Evolutionary conservation across 2,888 invertebrate genomes (phyloP).

Genomic region (Stratiomys singularior): DNA sequence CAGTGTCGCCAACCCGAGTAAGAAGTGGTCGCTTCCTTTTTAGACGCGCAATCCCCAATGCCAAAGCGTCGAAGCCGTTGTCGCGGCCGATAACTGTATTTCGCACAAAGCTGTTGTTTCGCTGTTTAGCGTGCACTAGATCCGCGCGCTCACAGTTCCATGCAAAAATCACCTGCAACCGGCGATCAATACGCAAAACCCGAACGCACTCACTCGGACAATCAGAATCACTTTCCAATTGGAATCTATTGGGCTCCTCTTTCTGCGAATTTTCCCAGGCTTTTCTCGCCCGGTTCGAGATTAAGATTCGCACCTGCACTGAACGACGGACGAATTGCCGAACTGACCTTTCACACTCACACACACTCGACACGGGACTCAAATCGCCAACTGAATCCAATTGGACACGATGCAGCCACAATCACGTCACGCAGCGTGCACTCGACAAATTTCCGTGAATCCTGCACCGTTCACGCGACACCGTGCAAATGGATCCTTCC

Average conservation of each 20-base stretch:
- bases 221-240: neutral
- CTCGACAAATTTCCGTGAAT: neutral
- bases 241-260: neutral
- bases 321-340: neutral
- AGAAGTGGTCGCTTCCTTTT: slow-evolving; percentile 3
- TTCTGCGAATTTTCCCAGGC: neutral
- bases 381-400: neutral
- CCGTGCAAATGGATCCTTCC: too few species aligned
- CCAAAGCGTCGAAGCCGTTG: neutral
- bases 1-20: neutral
- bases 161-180: neutral
- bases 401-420: neutral
- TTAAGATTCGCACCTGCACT: neutral
- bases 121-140: too few species aligned
- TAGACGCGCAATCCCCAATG: neutral
- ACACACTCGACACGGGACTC: neutral
- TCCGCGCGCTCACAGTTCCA: too few species aligned
- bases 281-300: neutral
- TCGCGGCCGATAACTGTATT: neutral
- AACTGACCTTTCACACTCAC: neutral
- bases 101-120: neutral
- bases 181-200: neutral
- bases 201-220: neutral
- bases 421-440: too few species aligned
- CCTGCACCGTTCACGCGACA: neutral